Conservation (phyloP, 1,140 invertebrate genomes). For the Aphaenogaster rudis region DNA sequence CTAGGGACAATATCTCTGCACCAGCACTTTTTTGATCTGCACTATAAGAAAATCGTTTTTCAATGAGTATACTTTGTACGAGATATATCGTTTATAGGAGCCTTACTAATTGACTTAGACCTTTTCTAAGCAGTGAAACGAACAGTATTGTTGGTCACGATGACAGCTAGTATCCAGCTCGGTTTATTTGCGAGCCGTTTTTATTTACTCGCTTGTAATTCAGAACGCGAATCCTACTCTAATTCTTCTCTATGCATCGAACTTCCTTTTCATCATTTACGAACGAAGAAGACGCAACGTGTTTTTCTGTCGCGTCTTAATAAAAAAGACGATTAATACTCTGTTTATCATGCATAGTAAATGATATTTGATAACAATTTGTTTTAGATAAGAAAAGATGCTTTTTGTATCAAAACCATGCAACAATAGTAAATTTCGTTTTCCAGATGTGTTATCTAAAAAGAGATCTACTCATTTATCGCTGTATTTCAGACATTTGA, state of each 20-base stretch:
- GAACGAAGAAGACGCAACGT: background rate
- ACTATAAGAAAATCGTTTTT: slow-evolving; percentile 80
- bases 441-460: background rate
- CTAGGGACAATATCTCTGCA: slow-evolving; percentile 84
- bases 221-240: background rate
- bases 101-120: slow-evolving; percentile 80
- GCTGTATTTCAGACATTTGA: slow-evolving; percentile 16
- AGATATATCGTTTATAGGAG: slow-evolving; percentile 77
- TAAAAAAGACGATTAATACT: slow-evolving; percentile 7
- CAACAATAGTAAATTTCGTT: background rate
- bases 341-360: background rate
- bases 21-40: slow-evolving; percentile 84
- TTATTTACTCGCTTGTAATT: background rate
- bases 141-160: slow-evolving; percentile 79
- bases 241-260: background rate
- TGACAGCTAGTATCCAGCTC: slow-evolving; percentile 21
- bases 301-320: background rate
- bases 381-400: background rate
- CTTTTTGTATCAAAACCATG: background rate
- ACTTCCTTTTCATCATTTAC: background rate
- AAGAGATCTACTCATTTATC: background rate
- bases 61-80: slow-evolving; percentile 80
- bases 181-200: background rate
- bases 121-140: slow-evolving; percentile 78
- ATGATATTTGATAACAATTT: slow-evolving; percentile 24